Evolutionary conservation across 2,888 invertebrate genomes (phyloP).

Genomic region (Tuta absoluta): DNA sequence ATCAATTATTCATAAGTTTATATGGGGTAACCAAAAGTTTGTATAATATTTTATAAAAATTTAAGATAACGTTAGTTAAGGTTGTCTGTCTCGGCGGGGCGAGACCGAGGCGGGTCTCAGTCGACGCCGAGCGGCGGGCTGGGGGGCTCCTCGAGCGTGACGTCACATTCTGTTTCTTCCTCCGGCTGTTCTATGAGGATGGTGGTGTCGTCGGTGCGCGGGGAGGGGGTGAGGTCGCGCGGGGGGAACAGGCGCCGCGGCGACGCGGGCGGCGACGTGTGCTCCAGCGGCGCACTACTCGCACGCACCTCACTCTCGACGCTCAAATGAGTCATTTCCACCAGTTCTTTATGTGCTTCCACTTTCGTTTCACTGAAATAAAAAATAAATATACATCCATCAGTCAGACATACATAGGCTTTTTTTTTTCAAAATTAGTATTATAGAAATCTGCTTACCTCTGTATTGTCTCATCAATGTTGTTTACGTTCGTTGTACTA

Average conservation of each 20-base stretch:
- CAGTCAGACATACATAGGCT: no score
- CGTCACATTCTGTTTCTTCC: constrained; percentile 26
- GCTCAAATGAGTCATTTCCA: constrained; percentile 56
- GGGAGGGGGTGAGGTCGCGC: constrained; percentile 29
- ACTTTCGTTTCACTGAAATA: not conserved
- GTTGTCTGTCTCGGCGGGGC: constrained; percentile 37
- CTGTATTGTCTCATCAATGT: constrained; percentile 48
- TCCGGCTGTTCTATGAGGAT: constrained; percentile 58
- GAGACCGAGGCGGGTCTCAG: constrained; percentile 45
- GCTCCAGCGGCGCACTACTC: constrained; percentile 56
- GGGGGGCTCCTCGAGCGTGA: constrained; percentile 32
- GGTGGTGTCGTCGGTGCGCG: constrained; percentile 49
- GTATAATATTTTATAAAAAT: constrained; percentile 63
- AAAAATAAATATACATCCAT: not conserved
- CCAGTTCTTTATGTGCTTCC: constrained; percentile 49
- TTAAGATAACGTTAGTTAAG: constrained; percentile 43
- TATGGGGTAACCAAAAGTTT: constrained; percentile 51
- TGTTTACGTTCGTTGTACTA: constrained; percentile 56
- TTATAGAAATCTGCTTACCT: constrained; percentile 49
- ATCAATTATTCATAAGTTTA: constrained; percentile 35
- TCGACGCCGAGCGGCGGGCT: constrained; percentile 38
- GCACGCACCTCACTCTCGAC: constrained; percentile 57
- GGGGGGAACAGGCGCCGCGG: constrained; percentile 42
- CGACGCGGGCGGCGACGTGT: constrained; percentile 41
- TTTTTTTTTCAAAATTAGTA: not conserved